Percentiles rank a stretch among this genome's conserved stretches.
phyloP scores from a whole-genome alignment of 92 coral and sea anemone species.

The Hydrozoanthus gracilis region DNA sequence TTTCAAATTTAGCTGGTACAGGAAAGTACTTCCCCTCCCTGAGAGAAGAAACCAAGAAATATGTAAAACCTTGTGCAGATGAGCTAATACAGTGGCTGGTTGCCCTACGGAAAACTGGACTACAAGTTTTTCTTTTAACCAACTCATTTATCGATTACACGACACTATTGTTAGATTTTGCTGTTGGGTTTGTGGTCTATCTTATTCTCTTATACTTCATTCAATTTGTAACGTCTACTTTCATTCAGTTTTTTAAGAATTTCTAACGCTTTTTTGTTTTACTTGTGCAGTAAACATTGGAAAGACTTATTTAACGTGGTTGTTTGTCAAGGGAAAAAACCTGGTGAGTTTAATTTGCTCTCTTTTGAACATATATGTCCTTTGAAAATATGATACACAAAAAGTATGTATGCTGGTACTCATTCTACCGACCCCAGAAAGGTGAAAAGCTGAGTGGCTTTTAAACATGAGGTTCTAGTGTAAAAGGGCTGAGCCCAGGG shows the following conservation, averaged over 20 bases:
- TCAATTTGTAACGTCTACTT: not conserved
- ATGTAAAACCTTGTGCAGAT: slow-evolving; percentile 76
- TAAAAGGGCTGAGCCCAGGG: too few species aligned
- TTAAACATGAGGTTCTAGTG: too few species aligned
- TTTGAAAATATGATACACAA: too few species aligned
- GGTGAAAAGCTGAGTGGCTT: too few species aligned
- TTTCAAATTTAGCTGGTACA: slow-evolving; percentile 57
- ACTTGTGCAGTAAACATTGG: slow-evolving; percentile 77
- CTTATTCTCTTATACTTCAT: not conserved
- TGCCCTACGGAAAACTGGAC: slow-evolving; percentile 57
- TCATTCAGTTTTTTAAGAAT: not conserved
- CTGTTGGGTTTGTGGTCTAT: slow-evolving; percentile 79
- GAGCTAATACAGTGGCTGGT: slow-evolving; percentile 81
- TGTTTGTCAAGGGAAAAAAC: slow-evolving; percentile 87
- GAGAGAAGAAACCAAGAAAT: slow-evolving; percentile 67
- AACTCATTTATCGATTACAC: slow-evolving; percentile 93
- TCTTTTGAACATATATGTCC: not conserved
- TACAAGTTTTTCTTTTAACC: slow-evolving; percentile 84
- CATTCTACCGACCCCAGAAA: too few species aligned
- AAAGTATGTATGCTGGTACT: too few species aligned
- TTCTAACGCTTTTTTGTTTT: not conserved
- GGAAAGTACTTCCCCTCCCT: slow-evolving; percentile 77
- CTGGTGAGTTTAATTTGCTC: slow-evolving; percentile 66
- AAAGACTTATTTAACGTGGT: slow-evolving; percentile 80
- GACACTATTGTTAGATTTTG: slow-evolving; percentile 82